Conservation (phyloP, 2,797 vertebrate species). For the Anisognathus igniventris region DNA sequence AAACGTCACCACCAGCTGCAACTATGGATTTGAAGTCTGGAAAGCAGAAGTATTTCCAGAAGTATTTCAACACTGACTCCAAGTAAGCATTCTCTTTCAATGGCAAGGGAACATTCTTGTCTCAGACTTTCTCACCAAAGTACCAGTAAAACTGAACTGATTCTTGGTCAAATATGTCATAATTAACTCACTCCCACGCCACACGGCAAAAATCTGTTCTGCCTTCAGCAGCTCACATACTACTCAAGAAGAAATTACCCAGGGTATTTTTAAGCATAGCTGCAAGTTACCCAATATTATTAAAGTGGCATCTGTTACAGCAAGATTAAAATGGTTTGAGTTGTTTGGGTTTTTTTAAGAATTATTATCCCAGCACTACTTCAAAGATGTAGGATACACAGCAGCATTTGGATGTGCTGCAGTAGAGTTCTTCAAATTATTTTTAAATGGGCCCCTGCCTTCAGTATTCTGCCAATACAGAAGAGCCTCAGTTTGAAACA, state of each 20-base stretch:
- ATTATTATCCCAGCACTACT: neutral
- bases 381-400: neutral
- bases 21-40: neutral
- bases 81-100: neutral
- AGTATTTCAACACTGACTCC: neutral
- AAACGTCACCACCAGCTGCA: neutral
- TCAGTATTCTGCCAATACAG: neutral
- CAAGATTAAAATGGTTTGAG: neutral
- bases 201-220: neutral
- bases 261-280: neutral
- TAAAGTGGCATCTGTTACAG: neutral
- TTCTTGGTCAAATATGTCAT: constrained; percentile 30
- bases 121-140: neutral
- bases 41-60: neutral
- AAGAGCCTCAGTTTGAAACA: constrained; percentile 15
- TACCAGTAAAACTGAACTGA: neutral
- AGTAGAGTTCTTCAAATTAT: neutral
- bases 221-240: neutral
- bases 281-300: neutral
- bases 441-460: neutral
- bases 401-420: neutral
- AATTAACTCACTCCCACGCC: neutral
- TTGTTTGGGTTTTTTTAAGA: neutral
- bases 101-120: neutral
- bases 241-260: neutral